phyloP scores from a whole-genome alignment of 2,113 vertebrate species.

The Pontoporia blainvillei region DNA sequence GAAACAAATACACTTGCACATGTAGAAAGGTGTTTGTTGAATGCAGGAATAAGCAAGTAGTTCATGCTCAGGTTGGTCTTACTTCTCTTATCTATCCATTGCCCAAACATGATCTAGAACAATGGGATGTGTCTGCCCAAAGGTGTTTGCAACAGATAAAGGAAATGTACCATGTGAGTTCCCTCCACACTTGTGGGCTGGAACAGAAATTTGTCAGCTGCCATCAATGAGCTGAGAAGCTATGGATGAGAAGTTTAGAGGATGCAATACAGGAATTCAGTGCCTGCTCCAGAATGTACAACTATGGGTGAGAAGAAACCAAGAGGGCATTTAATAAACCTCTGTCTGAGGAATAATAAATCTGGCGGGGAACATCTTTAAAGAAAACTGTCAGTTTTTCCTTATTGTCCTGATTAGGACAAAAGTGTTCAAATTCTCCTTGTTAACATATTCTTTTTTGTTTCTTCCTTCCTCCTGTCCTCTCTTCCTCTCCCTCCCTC shows the following conservation, averaged over 20 bases:
- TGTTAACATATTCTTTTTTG: neutral
- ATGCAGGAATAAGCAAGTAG: neutral
- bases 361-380: neutral
- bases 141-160: neutral
- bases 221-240: neutral
- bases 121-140: neutral
- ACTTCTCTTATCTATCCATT: neutral
- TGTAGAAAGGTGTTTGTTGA: neutral
- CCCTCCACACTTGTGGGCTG: neutral
- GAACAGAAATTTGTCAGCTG: neutral
- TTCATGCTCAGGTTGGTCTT: neutral
- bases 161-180: neutral
- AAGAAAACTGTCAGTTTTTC: neutral
- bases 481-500: neutral
- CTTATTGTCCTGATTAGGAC: neutral
- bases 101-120: neutral
- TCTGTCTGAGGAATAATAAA: neutral
- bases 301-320: neutral
- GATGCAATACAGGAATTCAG: accelerated
- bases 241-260: neutral
- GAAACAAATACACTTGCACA: neutral
- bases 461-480: neutral
- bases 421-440: neutral
- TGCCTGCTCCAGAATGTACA: neutral
- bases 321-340: neutral